Conservation (phyloP, 1,140 invertebrate genomes). For the Himalopsyche phryganea region DNA sequence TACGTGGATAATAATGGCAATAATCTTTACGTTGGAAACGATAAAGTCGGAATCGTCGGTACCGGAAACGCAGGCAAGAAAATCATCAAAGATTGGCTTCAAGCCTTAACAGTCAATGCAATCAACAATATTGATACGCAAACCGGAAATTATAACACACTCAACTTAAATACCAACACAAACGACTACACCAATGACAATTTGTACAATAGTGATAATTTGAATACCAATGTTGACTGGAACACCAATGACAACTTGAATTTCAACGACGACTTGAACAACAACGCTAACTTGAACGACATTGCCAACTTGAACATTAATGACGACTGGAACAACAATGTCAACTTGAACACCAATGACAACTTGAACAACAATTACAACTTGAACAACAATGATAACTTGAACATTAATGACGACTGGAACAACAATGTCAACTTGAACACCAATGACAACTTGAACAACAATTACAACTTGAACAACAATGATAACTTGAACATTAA, state of each 20-base stretch:
- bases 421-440: not conserved
- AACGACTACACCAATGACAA: conserved; percentile 1
- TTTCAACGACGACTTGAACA: not conserved
- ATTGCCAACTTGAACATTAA: not conserved
- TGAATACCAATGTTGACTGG: not conserved
- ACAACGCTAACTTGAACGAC: not conserved
- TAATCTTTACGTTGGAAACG: too few species aligned
- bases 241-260: not conserved
- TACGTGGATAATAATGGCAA: not conserved
- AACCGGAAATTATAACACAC: too few species aligned
- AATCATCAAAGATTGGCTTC: too few species aligned
- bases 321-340: not conserved
- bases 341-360: not conserved
- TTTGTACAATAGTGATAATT: not conserved
- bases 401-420: not conserved
- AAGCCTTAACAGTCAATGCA: too few species aligned
- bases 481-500: not conserved
- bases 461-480: not conserved
- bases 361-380: not conserved
- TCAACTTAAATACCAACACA: too few species aligned
- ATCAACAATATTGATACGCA: too few species aligned
- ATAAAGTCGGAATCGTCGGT: too few species aligned
- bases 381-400: not conserved
- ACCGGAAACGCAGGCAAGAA: too few species aligned
- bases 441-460: not conserved